phyloP scores from a whole-genome alignment of 2,113 vertebrate genomes.

The Plotosus lineatus region DNA sequence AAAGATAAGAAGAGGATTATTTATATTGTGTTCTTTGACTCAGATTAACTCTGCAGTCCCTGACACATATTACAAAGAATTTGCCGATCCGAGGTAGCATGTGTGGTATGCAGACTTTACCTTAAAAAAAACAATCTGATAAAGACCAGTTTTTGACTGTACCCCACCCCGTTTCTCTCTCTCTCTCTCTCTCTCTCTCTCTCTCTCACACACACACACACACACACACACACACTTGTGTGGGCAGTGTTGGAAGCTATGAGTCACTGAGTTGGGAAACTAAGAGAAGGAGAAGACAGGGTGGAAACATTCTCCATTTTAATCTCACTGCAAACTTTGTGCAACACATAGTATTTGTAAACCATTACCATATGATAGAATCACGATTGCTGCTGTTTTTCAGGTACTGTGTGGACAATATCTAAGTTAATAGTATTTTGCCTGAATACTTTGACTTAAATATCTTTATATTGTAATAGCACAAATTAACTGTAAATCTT shows the following conservation, averaged over 20 bases:
- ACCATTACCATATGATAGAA: too few species aligned
- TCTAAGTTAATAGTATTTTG: neutral
- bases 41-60: neutral
- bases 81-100: neutral
- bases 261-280: constrained; percentile 45
- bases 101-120: neutral
- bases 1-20: too few species aligned
- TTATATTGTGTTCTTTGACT: neutral
- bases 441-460: neutral
- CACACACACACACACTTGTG: neutral
- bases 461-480: neutral
- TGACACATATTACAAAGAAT: neutral
- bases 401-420: neutral
- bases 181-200: neutral
- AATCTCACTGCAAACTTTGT: neutral
- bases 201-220: neutral
- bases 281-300: neutral
- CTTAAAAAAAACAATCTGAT: neutral
- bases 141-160: neutral
- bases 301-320: constrained; percentile 16
- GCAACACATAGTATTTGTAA: neutral
- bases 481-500: neutral
- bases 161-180: neutral
- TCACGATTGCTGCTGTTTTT: neutral
- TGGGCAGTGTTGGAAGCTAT: constrained; percentile 29